Conservation (phyloP, 2,888 invertebrate genomes). For the Cyaniris semiargus region DNA sequence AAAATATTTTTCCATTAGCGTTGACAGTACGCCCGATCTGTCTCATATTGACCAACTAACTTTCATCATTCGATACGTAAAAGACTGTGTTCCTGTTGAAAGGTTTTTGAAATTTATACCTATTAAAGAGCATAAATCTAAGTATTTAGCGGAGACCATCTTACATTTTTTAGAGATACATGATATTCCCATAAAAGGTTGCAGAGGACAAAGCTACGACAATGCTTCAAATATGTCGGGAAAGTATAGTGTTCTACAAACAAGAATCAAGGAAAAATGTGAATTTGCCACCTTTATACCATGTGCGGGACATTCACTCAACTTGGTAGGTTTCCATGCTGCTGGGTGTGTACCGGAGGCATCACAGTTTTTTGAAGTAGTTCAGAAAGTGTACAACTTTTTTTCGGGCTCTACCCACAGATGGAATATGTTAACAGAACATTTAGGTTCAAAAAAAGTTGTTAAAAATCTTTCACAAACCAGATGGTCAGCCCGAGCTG, state of each 20-base stretch:
- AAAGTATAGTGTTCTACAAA: conserved; percentile 27
- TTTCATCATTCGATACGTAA: conserved; percentile 48
- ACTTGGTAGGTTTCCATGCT: background rate
- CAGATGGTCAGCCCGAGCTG: conserved; percentile 47
- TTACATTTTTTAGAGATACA: background rate
- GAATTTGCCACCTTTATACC: conserved; percentile 18
- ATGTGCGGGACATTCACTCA: background rate
- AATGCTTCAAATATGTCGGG: conserved; percentile 29
- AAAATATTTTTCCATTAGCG: conserved; percentile 43
- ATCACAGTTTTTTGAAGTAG: too few species aligned
- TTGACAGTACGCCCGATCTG: conserved; percentile 48
- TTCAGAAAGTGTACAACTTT: too few species aligned
- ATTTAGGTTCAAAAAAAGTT: conserved; percentile 44
- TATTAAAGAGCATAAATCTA: conserved; percentile 47
- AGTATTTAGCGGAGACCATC: conserved; percentile 45
- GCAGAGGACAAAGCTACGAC: conserved; percentile 22
- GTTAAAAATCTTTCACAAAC: conserved; percentile 44
- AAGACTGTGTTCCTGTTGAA: conserved; percentile 46
- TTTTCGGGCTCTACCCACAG: too few species aligned
- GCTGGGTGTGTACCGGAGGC: too few species aligned
- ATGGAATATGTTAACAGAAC: conserved; percentile 33
- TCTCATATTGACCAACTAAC: conserved; percentile 49
- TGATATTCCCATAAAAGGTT: conserved; percentile 30
- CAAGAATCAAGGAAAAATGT: conserved; percentile 29
- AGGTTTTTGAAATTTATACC: conserved; percentile 47